Base-by-base conservation (phyloP, 2,113 vertebrate species). In the Condylura cristata region DNA sequence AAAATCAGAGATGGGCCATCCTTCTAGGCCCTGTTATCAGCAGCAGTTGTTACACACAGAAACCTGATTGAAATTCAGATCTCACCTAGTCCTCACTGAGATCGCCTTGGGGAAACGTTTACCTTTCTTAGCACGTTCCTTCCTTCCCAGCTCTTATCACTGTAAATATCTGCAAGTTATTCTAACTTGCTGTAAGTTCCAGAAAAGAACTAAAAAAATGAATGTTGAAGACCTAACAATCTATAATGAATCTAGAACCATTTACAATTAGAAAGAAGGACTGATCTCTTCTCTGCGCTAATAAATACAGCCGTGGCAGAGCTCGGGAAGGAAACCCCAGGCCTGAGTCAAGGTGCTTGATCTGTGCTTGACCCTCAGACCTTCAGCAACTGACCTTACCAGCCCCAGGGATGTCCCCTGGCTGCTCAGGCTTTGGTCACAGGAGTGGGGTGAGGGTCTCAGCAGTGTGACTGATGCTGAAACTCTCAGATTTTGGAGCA, bases 391-490 rank as follows among this genome's bases (percentile, higher is more conserved):
- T 8, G 84, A 39, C 28, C 48, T 34, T 72, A 13, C 20, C 34
- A 74, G 5, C 2, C 17, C 4, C 24, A n/a, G 0, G 0, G 0
- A 26, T 34, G 26, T 93, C 44, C 22, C 44, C 16, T 71, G 41
- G 34, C 3, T 4, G 26, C 10, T 46, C 53, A n/a, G 70, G 68
- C 24, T 58, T 63, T 48, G 53, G 32, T 61, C 10, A 79, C 17
- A 3, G 6, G 5, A 26, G 6, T 8, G 1, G 9, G 24, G 26
- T 58, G 5, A 1, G n/a, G 32, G 14, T n/a, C 37, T 10, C 22
- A 16, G 10, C 30, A 9, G 2, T 34, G 26, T 58, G 75, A 3
- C 53, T 56, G 53, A 10, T 66, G 4, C 17, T 83, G 6, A 75
- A 30, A 34, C 58, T 30, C 17, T 65, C 16, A 53, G 10, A 12